phyloP scores from a whole-genome alignment of 2,797 vertebrate genomes.

The Cryptoprocta ferox region DNA sequence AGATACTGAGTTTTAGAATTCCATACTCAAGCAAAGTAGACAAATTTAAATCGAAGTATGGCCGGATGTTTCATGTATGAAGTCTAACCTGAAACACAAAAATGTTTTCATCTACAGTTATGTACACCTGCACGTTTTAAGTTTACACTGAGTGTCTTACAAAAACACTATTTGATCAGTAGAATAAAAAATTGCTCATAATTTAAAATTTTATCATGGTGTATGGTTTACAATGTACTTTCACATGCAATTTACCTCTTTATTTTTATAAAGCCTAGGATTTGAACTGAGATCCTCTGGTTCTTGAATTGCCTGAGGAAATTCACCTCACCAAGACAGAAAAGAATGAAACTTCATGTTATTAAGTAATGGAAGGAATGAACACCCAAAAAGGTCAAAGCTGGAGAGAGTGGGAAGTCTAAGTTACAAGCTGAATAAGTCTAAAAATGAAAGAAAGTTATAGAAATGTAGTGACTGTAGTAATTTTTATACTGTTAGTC shows the following conservation, averaged over 20 bases:
- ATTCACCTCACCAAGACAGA: slow-evolving; percentile 23
- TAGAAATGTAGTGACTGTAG: neutral
- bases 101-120: neutral
- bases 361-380: neutral
- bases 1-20: slow-evolving; percentile 19
- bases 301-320: slow-evolving; percentile 29
- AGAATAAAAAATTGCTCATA: neutral
- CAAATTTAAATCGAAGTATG: slow-evolving; percentile 29
- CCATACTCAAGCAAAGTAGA: neutral
- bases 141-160: neutral
- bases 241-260: slow-evolving; percentile 28
- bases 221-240: slow-evolving; percentile 30
- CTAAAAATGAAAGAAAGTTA: neutral
- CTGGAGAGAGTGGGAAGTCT: neutral
- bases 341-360: slow-evolving; percentile 27
- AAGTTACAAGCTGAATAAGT: neutral
- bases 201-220: slow-evolving; percentile 46
- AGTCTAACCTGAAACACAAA: slow-evolving; percentile 35
- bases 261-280: slow-evolving; percentile 42
- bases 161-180: neutral
- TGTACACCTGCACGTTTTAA: neutral
- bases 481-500: neutral
- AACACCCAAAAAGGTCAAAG: neutral
- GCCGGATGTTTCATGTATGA: slow-evolving; percentile 19
- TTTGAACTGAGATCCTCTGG: neutral